phyloP scores from a whole-genome alignment of 2,888 invertebrate genomes.

The Amphipoea oculea region DNA sequence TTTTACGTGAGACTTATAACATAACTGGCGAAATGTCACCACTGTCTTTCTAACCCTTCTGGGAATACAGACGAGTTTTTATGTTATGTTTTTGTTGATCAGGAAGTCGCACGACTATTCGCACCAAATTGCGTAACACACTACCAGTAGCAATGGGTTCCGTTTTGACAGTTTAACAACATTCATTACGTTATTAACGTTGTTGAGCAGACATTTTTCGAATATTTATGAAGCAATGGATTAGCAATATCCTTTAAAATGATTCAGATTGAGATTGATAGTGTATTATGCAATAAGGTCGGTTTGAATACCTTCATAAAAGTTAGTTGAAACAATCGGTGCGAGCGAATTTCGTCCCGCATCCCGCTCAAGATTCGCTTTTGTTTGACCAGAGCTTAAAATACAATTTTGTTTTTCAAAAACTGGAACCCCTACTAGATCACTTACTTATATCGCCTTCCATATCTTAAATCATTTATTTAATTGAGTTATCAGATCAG shows the following conservation, averaged over 20 bases:
- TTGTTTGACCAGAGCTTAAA: not conserved
- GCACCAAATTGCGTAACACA: not conserved
- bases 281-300: not conserved
- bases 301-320: not conserved
- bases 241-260: not conserved
- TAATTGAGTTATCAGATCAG: constrained; percentile 30
- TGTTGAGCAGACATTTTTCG: not conserved
- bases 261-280: not conserved
- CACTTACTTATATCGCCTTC: no score
- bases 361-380: not conserved
- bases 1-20: not conserved
- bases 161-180: no score
- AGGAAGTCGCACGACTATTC: not conserved
- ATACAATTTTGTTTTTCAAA: not conserved
- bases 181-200: no score
- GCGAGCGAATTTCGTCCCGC: not conserved
- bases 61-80: no score
- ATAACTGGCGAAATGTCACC: not conserved
- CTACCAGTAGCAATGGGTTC: no score
- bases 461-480: constrained; percentile 3
- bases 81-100: not conserved
- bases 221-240: not conserved
- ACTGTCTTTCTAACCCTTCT: no score
- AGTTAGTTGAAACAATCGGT: not conserved
- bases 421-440: no score